Evolutionary conservation across 2,888 invertebrate species (phyloP).

Genomic region (Andrena bucephala): DNA sequence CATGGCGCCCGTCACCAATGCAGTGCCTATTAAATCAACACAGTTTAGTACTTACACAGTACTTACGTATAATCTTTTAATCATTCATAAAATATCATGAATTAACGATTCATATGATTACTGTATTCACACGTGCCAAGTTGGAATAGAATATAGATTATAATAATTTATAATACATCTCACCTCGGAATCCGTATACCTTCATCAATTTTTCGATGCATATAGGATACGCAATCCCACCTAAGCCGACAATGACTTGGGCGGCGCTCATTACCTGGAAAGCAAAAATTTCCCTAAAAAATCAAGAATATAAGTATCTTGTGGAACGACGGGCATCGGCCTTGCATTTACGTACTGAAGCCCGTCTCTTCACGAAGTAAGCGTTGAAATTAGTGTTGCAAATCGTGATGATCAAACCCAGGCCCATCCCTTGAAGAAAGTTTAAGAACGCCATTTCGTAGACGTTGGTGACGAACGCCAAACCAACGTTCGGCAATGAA

Average conservation of each 20-base stretch:
- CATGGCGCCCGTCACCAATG: slow-evolving; percentile 89
- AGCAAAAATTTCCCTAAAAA: slow-evolving; percentile 35
- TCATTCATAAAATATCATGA: too few relatives aligned
- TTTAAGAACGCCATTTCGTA: slow-evolving; percentile 88
- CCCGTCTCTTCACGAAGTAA: slow-evolving; percentile 90
- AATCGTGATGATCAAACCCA: slow-evolving; percentile 91
- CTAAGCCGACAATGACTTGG: slow-evolving; percentile 90
- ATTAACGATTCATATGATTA: too few relatives aligned
- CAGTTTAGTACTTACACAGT: too few relatives aligned
- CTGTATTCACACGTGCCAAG: too few relatives aligned
- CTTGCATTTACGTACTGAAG: slow-evolving; percentile 83
- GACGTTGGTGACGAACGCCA: slow-evolving; percentile 88
- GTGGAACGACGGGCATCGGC: background rate
- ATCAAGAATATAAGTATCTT: slow-evolving; percentile 22
- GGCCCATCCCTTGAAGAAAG: slow-evolving; percentile 88
- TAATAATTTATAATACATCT: slow-evolving; percentile 1
- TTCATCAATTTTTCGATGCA: slow-evolving; percentile 88
- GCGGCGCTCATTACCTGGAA: slow-evolving; percentile 89
- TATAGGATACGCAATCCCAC: slow-evolving; percentile 89
- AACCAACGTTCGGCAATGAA: slow-evolving; percentile 87
- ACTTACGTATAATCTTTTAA: too few relatives aligned
- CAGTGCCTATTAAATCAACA: slow-evolving; percentile 84
- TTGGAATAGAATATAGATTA: too few relatives aligned
- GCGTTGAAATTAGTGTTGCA: slow-evolving; percentile 91
- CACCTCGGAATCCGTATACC: slow-evolving; percentile 89